Evolutionary conservation across 2,888 invertebrate species (phyloP).

Genomic region (Aspidiotus destructor): DNA sequence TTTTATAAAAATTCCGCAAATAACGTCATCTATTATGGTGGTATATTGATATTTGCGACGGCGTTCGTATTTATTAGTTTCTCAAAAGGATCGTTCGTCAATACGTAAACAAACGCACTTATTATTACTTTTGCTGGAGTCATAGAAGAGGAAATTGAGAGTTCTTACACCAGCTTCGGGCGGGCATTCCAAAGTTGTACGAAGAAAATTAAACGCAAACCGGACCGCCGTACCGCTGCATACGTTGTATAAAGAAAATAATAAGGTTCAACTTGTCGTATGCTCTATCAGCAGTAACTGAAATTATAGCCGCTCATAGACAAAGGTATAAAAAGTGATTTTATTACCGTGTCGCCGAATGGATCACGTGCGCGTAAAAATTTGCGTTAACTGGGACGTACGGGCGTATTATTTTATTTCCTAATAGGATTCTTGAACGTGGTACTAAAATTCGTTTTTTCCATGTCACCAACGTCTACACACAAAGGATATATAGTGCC

Average conservation of each 20-base stretch:
- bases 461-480: no score
- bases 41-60: no score
- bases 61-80: no score
- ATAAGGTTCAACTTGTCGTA: conserved; percentile 30
- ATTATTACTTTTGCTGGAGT: no score
- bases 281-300: conserved; percentile 31
- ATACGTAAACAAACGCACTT: no score
- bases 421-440: conserved; percentile 28
- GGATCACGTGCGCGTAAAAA: conserved; percentile 33
- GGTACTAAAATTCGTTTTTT: conserved; percentile 30
- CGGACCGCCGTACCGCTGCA: not conserved
- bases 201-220: conserved; percentile 13
- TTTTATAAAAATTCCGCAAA: no score
- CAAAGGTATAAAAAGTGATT: conserved; percentile 32
- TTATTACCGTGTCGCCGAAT: conserved; percentile 32
- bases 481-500: no score
- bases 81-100: no score
- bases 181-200: conserved; percentile 12
- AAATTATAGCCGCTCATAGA: conserved; percentile 30
- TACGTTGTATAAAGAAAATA: conserved; percentile 23
- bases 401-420: conserved; percentile 31
- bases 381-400: conserved; percentile 31
- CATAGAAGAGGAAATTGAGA: no score
- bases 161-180: no score
- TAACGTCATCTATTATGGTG: no score